Base-by-base conservation (phyloP, 2,888 invertebrate species). In the Epiblema foenella region DNA sequence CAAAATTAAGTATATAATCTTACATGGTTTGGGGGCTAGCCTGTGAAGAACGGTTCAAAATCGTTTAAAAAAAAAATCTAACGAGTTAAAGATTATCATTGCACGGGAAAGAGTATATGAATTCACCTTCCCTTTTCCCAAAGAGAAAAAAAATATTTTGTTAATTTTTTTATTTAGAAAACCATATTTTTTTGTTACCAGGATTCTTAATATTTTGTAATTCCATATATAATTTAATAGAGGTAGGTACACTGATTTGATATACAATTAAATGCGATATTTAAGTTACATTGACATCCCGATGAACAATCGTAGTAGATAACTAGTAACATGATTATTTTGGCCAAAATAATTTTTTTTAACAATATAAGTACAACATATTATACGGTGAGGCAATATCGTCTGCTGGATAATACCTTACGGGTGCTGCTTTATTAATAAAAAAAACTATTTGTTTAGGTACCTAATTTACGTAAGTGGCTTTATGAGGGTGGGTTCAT, bases 181-280 rank as follows among this genome's bases (percentile, higher is more conserved):
- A 11, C 10, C 10, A 10, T 18, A 51, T 51, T 51, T 51, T 11
- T 49, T 18, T 18, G 10, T 17, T 18, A 18, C 17, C 18, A 18
- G 51, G 18, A n/a, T 46, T 8, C n/a, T n/a, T 46, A 46, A n/a
- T 46, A 5, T n/a, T 46, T 12, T 46, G 46, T 46, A 46, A 46
- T 46, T 46, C 46, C n/a, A 46, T 46, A 46, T 15, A 42, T 15
- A 42, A 46, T 46, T 1, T 24, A 24, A 52, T 12, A 52, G 20
- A 52, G 52, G 52, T 52, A 52, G 46, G 52, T 52, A 52, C 52
- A 52, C 52, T 20, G 12, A 52, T 54, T 54, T 15, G 52, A 54
- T 54, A 54, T 15, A 54, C 12, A 54, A 24, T 20, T 11, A 54
- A 12, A 20, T 54, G 12, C 20, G 20, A 20, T 54, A 24, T 15